phyloP scores from a whole-genome alignment of 2,797 vertebrate species.

The Microctenopoma steveboyesi region DNA sequence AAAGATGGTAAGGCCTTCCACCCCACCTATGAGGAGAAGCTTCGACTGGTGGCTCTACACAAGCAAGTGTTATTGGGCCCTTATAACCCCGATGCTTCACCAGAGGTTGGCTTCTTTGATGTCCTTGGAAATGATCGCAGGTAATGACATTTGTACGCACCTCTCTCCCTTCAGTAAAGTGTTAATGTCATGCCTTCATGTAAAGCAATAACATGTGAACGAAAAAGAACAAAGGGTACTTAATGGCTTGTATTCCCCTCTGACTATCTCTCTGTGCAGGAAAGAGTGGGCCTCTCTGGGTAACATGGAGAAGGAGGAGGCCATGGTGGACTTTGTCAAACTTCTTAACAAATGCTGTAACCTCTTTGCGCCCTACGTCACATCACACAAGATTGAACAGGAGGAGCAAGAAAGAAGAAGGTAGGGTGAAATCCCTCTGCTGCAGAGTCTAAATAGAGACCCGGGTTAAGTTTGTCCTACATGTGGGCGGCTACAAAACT shows the following conservation, averaged over 20 bases:
- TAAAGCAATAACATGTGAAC: not conserved
- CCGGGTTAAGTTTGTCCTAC: not conserved
- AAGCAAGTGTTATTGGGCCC: slow-evolving; percentile 95
- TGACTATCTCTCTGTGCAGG: slow-evolving; percentile 72
- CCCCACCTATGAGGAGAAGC: slow-evolving; percentile 97
- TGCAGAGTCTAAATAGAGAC: slow-evolving; percentile 17
- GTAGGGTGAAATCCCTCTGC: slow-evolving; percentile 70
- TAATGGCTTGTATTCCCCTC: not conserved
- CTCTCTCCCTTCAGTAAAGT: not conserved
- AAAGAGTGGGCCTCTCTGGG: slow-evolving; percentile 97
- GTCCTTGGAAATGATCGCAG: slow-evolving; percentile 97
- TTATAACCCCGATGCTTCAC: slow-evolving; percentile 95
- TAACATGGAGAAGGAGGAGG: slow-evolving; percentile 92
- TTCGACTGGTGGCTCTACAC: slow-evolving; percentile 94
- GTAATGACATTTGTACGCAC: slow-evolving; percentile 75
- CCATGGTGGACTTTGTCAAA: slow-evolving; percentile 97
- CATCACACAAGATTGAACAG: slow-evolving; percentile 96
- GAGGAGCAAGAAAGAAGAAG: slow-evolving; percentile 97
- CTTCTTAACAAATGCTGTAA: slow-evolving; percentile 94
- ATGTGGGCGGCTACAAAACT: not conserved
- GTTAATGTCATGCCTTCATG: not conserved
- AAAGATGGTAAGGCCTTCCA: slow-evolving; percentile 99
- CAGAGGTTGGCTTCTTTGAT: slow-evolving; percentile 99
- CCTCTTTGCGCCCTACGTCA: slow-evolving; percentile 93
- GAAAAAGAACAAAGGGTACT: no score